phyloP scores from a whole-genome alignment of 1,140 invertebrate species.

The Laodelphax striatellus region DNA sequence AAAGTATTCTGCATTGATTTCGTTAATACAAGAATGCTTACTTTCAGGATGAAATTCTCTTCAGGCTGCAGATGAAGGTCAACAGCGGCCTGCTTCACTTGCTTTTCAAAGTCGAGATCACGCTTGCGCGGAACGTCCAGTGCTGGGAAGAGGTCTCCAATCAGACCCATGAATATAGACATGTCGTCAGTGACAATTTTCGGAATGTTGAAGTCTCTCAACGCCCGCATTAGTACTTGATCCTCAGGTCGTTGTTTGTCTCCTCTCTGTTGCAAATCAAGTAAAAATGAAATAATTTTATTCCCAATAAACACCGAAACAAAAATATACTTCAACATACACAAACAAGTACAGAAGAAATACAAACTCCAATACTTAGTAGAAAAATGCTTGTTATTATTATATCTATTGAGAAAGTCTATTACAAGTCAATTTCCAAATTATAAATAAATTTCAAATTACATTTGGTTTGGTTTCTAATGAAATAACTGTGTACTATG shows the following conservation, averaged over 20 bases:
- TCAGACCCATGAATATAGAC: conserved; percentile 83
- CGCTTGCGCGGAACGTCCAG: conserved; percentile 76
- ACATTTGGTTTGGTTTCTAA: no score
- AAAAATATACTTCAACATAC: no score
- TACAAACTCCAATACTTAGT: no score
- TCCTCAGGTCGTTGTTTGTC: conserved; percentile 59
- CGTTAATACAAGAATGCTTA: conserved; percentile 26
- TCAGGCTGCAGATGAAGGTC: conserved; percentile 84
- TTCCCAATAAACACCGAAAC: background rate
- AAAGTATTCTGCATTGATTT: no score
- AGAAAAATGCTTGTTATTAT: no score
- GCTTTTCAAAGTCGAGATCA: conserved; percentile 73
- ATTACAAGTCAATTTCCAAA: no score
- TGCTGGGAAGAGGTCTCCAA: conserved; percentile 79
- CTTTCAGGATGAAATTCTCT: conserved; percentile 76
- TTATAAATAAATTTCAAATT: no score
- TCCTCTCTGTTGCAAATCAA: conserved; percentile 35
- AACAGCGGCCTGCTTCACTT: conserved; percentile 58
- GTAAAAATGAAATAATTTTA: background rate
- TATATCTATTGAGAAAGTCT: no score
- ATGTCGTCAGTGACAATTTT: conserved; percentile 86
- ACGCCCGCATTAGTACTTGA: conserved; percentile 69
- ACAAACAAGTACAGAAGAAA: no score
- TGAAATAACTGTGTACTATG: no score
- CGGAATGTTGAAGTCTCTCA: conserved; percentile 86